These are phyloP conservation scores for Heliconius hortense DNA, from an alignment of 2,888 invertebrate genomes.

Conservation along the genomic window DNA sequence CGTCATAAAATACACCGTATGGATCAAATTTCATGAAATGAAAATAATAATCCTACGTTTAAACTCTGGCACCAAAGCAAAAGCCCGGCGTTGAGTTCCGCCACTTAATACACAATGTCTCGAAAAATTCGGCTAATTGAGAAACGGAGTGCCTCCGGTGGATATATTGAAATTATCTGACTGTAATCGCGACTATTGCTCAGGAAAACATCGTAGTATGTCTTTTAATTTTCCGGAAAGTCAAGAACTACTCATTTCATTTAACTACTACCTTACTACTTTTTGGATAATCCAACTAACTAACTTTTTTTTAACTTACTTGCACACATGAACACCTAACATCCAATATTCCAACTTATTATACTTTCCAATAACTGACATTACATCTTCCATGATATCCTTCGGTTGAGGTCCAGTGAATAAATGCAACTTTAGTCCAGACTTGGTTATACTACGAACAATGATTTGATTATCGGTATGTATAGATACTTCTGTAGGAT, in stretches of 20 bases:
- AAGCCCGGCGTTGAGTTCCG: too few relatives aligned
- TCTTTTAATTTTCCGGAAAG: background rate
- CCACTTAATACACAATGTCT: too few relatives aligned
- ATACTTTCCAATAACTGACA: conserved; percentile 52
- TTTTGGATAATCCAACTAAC: too few relatives aligned
- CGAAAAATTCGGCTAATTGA: too few relatives aligned
- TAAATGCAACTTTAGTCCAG: conserved; percentile 67
- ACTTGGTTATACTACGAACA: conserved; percentile 78
- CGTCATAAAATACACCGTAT: too few relatives aligned
- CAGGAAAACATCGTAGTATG: background rate
- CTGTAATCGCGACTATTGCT: too few relatives aligned
- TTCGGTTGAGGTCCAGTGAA: conserved; percentile 69
- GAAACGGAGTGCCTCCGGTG: too few relatives aligned
- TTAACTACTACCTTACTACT: too few relatives aligned
- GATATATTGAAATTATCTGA: background rate
- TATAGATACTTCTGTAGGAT: conserved; percentile 81
- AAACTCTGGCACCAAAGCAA: too few relatives aligned
- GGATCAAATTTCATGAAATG: too few relatives aligned
- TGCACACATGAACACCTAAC: conserved; percentile 73
- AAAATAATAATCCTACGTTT: too few relatives aligned
- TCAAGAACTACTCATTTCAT: background rate
- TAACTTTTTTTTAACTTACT: conserved; percentile 50
- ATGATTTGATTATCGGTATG: conserved; percentile 77
- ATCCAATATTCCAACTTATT: conserved; percentile 70
- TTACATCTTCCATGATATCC: conserved; percentile 68